Percentiles rank a stretch among this genome's conserved stretches.
These are phyloP conservation scores for Oxygymnocypris stewartii DNA, from an alignment of 2,113 vertebrate genomes.

Conservation along the genomic window DNA sequence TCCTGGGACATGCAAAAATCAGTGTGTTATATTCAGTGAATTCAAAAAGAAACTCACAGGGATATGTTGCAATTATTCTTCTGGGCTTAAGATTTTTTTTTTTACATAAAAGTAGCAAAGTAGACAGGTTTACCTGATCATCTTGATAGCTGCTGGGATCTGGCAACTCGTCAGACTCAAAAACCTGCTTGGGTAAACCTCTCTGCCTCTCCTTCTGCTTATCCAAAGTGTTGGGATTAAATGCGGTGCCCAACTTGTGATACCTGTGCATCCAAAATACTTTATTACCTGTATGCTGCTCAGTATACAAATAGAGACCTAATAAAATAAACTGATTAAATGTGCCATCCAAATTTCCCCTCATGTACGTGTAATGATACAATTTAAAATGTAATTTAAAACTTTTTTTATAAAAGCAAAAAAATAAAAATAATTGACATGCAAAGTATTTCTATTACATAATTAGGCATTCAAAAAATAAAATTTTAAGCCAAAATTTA, in stretches of 20 bases:
- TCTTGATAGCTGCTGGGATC: conserved; percentile 94
- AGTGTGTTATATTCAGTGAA: not conserved
- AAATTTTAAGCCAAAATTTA: not conserved
- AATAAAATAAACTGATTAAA: not conserved
- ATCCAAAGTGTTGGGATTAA: conserved; percentile 96
- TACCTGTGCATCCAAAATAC: conserved; percentile 76
- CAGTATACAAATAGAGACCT: not conserved
- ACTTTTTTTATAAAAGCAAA: no score
- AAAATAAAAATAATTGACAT: no score
- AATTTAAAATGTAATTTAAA: not conserved
- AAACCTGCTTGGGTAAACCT: conserved; percentile 93
- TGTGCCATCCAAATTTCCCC: not conserved
- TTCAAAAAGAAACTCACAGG: not conserved
- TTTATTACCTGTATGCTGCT: not conserved
- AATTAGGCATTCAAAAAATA: not conserved
- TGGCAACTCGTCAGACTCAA: conserved; percentile 93
- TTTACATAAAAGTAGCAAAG: not conserved
- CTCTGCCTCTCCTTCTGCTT: conserved; percentile 98
- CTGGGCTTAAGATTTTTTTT: no score
- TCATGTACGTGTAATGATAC: not conserved
- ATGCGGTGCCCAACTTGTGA: conserved; percentile 95
- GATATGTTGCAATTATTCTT: not conserved
- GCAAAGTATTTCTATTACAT: not conserved
- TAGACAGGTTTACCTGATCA: conserved; percentile 85
- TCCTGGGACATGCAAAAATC: conserved; percentile 74